Base-by-base conservation (phyloP, 2,888 invertebrate genomes). In the Oithona nana region DNA sequence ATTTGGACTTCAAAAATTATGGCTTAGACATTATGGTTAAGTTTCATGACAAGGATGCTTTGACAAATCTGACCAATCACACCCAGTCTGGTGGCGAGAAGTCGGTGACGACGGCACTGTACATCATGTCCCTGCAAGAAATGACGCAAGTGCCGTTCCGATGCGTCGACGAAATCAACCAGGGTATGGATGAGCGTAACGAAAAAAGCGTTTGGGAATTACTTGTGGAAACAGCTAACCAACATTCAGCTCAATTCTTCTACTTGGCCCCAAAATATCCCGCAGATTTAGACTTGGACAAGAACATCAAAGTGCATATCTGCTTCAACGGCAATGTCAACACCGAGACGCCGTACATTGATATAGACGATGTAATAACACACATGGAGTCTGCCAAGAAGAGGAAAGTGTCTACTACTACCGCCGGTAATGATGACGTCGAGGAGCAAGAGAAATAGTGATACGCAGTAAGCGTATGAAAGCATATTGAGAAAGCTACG, bases 21-120 rank as follows among this genome's bases (percentile, higher is more conserved):
- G 59, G 59, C 4, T 22, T 59, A 24, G 50, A 59, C 22, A 59
- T 59, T 13, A 48, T 26, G 20, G 59, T 59, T 2, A 82, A 85
- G 67, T 98, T 88, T 75, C 81, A 97, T 0, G 82, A 81, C 61
- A 76, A 79, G 2, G 87, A 88, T 67, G 80, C 80, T 49, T 73
- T 95, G 48, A 83, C 85, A 69, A 84, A 85, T 68, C 74, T 97
- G 62, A 88, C 86, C 57, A 78, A 84, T 0, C 81, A 82, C 70
- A 80, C 83, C 65, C 97, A 97, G 76, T 93, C 93, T 66, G 97
- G 97, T 1, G 97, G 97, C 0, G 97, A 98, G 75, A 77, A 93
- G 39, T 88, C 93, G 1, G 84, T 97, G 0, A 81, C 88, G 1
- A 97, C 95, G 1, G 94, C 95, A 1, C 77, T 90, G 3, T 98